A percentile compares a stretch with the other conserved stretches of the same genome.
Conservation (phyloP, 2,888 invertebrate species). For the Dermolepida albohirtum region DNA sequence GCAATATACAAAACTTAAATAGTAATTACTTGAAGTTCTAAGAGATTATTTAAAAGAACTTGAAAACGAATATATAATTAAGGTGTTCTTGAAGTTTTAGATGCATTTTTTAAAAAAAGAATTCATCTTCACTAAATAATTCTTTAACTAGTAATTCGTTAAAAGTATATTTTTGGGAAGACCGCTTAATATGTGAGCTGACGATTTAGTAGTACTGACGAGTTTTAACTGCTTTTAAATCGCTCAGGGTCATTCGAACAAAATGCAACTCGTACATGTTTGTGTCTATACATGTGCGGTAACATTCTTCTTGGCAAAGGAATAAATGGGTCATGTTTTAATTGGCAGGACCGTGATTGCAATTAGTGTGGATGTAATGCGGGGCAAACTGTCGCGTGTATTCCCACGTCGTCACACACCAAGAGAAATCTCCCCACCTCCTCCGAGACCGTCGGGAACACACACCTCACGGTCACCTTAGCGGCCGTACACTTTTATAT, state of each 20-base stretch:
- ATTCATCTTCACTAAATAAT: too few species aligned
- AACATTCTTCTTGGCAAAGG: constrained; percentile 42
- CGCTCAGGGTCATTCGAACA: constrained; percentile 3
- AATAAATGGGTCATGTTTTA: constrained; percentile 59
- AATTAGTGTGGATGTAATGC: constrained; percentile 60
- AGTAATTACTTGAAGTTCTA: too few species aligned
- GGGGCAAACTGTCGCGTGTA: constrained; percentile 58
- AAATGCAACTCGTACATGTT: too few species aligned
- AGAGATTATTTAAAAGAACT: too few species aligned
- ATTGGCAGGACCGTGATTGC: constrained; percentile 60
- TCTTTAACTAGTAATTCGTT: too few species aligned
- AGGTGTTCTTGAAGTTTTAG: too few species aligned
- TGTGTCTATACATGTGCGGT: constrained; percentile 15
- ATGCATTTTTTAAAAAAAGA: too few species aligned
- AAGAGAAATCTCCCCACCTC: constrained; percentile 34
- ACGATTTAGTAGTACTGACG: too few species aligned
- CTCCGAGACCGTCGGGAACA: background rate
- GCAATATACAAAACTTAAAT: too few species aligned
- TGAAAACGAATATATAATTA: too few species aligned
- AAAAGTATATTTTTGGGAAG: too few species aligned
- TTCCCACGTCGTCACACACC: constrained; percentile 49
- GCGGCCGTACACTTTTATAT: constrained; percentile 56
- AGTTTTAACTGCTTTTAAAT: constrained; percentile 4
- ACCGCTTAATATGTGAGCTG: too few species aligned
- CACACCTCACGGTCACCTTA: constrained; percentile 36